Evolutionary conservation across 2,113 vertebrate species (phyloP), one percentile per base, ranked within the genome.

Genomic region (Pseudolaguvia tuberculata): DNA sequence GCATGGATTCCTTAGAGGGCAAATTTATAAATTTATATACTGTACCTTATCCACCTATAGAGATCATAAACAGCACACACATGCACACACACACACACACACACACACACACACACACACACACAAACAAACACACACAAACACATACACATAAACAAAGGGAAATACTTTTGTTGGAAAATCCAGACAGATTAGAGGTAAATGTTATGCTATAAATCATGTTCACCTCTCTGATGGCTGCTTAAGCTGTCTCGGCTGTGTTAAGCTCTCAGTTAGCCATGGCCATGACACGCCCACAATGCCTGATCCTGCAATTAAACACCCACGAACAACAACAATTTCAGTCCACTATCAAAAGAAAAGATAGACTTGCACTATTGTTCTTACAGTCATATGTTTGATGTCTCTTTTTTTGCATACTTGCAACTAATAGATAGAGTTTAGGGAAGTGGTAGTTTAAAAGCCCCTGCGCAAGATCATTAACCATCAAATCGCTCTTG

Each of bases 251-350:
- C 78, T 98, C 95, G 5, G 96, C 97, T 3, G 95, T 95, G 55
- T 73, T 88, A 87, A 98, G 92, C 70, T 98, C 95, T 78, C 89
- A 87, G 84, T 79, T 93, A 83, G 93, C 91, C 87, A 99, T 91
- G 1, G 97, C 93, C 96, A 99, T 94, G 25, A 74, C 97, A 98
- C 0, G 97, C 93, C 97, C 97, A 98, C 80, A 96, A 78, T 39
- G 89, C 91, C 62, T 93, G 92, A 45, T 98, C 94, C 97, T 99
- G 76, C 20, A 84, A 48, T 42, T 42, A 75, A 56, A 2, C 65
- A 70, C 23, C 62, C 8, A 68, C n/a, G n/a, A n/a, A n/a, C 51
- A 76, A 67, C 13, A 0, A 20, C 14, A 1, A 42, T 25, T 57
- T 55, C 27, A 25, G 2, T 21, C 11, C 20, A 3, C 15, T 18